Conservation (phyloP, 2,888 invertebrate genomes). For the Anorthoa munda region DNA sequence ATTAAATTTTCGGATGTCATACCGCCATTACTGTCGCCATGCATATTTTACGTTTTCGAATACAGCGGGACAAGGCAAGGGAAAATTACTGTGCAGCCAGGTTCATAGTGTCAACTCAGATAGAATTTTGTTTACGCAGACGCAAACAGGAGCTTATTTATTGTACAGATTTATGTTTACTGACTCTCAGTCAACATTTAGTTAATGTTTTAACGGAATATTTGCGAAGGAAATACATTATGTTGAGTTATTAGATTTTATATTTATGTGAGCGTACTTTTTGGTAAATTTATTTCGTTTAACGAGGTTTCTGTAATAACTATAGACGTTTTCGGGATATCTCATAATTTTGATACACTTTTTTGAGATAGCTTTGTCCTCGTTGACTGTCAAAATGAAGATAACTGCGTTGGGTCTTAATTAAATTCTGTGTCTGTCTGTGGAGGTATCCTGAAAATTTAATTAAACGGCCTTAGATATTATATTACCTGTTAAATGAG, state of each 20-base stretch:
- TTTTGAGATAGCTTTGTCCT: not conserved
- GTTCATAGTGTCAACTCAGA: constrained; percentile 62
- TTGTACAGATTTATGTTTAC: constrained; percentile 34
- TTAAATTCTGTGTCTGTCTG: constrained; percentile 16
- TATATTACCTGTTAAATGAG: constrained; percentile 8
- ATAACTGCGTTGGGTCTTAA: not conserved
- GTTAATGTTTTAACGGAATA: constrained; percentile 26
- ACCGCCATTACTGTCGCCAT: constrained; percentile 35
- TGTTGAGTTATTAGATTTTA: constrained; percentile 21
- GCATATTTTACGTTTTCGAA: constrained; percentile 49
- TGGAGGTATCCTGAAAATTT: constrained; percentile 12
- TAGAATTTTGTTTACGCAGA: constrained; percentile 64
- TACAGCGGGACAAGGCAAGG: constrained; percentile 52
- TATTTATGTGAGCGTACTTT: constrained; percentile 7
- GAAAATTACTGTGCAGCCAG: constrained; percentile 65
- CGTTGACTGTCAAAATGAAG: not conserved
- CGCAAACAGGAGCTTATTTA: constrained; percentile 59
- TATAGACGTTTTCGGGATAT: not conserved
- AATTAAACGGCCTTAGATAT: constrained; percentile 7
- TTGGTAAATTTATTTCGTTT: not conserved
- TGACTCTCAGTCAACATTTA: constrained; percentile 24
- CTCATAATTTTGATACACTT: not conserved
- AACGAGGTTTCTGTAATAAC: not conserved
- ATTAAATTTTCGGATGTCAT: constrained; percentile 28
- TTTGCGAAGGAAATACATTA: constrained; percentile 16